Base-by-base conservation (phyloP, 2,888 invertebrate genomes). In the Brachypalpus laphriformis region DNA sequence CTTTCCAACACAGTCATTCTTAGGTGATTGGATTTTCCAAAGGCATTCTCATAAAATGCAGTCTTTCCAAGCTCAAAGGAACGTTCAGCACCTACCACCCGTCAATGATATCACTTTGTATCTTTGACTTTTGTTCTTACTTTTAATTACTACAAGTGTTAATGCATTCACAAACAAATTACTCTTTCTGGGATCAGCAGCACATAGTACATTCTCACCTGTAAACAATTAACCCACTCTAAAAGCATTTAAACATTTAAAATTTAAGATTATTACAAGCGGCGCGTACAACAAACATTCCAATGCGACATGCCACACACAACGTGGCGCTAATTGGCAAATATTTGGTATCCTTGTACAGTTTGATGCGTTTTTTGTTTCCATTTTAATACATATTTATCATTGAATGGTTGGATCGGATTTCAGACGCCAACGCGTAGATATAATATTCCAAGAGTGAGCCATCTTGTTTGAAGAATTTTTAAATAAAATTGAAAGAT, bases 241-340 rank as follows among this genome's bases (percentile, higher is more conserved):
- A 42, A 65, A 72, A 80, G 57, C 57, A 42, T 71, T 71, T 80
- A 80, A 80, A 65, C 57, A 72, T 72, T 57, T 72, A 51, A 47
- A 51, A 66, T 66, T 59, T 42, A 66, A 80, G 57, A 65, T 66
- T 80, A 72, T 72, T 80, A 80, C 80, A 57, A 72, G 49, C 31
- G 34, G 1, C 47, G 37, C 40, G 47, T 25, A 51, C 42, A 78
- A 78, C 57, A 72, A 80, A 72, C 65, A 72, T 59, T 42, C 74
- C 57, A 20, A 61, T 25, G 34, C 51, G 42, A 61, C 47, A 63
- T 28, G 28, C 56, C 78, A 72, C 78, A 72, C 78, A 80, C 57
- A 80, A 49, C 37, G 54, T 71, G 72, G 72, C 80, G 80, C 72
- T 80, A 80, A 80, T 80, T 80, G 80, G 66, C 42, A 80, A 80